Base-by-base conservation (phyloP, 2,888 invertebrate species). In the Acronicta aceris region DNA sequence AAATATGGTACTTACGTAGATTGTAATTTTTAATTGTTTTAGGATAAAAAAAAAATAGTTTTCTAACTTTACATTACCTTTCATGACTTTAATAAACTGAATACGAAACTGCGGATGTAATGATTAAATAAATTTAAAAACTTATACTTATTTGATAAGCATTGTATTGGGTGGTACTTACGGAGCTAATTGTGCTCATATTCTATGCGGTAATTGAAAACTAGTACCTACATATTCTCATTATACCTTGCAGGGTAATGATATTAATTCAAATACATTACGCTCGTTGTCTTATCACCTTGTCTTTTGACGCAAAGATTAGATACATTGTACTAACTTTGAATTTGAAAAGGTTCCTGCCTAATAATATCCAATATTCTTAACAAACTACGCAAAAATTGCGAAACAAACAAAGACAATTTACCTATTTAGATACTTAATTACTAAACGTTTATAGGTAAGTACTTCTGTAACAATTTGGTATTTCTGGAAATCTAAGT, bases 221-320 rank as follows among this genome's bases (percentile, higher is more conserved):
- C 15, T 50, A 30, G 59, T 58, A n/a, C n/a, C n/a, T n/a, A n/a
- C n/a, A n/a, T n/a, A 48, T 58, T 58, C 62, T 63, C 59, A 71
- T 68, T 71, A 71, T 41, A 16, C 78, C 67, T 10, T 74, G 47
- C 60, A 67, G 17, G 61, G 65, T 13, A 5, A 10, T 21, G 45
- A 53, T 50, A 61, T 71, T 61, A 65, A 71, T 77, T 76, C 61
- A 61, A 71, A 65, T 66, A 59, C 58, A 62, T 59, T 38, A 57
- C 58, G 53, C 60, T 59, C 49, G 50, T 65, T 59, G 49, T 48
- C n/a, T 51, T 43, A 27, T 57, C 59, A 25, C 50, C 60, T 5
- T 15, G 45, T 49, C 41, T 25, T 33, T 30, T 33, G 30, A 45
- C 58, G 33, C 59, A 71, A 57, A 63, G 62, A 75, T 55, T 64